These are phyloP conservation scores for Acronicta psi DNA, from an alignment of 2,888 invertebrate species.

Conservation along the genomic window DNA sequence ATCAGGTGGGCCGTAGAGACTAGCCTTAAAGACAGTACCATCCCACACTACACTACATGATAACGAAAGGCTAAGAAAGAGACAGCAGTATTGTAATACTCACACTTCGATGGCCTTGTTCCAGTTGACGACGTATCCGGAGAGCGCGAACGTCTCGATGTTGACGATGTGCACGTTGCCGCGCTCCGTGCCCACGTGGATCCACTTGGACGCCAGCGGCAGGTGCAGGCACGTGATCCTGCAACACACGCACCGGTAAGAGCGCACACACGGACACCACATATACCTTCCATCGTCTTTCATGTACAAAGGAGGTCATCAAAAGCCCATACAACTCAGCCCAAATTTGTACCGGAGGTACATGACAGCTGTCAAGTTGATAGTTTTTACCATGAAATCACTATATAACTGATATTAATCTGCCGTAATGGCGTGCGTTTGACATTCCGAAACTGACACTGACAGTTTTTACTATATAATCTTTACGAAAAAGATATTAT, in stretches of 20 bases:
- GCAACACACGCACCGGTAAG: conserved; percentile 43
- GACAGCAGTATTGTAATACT: conserved; percentile 83
- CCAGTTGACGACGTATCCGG: conserved; percentile 99
- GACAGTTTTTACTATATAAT: too few relatives aligned
- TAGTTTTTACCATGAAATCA: too few relatives aligned
- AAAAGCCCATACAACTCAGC: too few relatives aligned
- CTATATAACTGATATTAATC: too few relatives aligned
- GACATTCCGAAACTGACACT: too few relatives aligned
- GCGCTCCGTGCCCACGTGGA: conserved; percentile 99
- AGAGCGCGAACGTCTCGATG: conserved; percentile 98
- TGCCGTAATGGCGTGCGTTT: too few relatives aligned
- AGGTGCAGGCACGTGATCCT: conserved; percentile 98
- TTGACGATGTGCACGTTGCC: conserved; percentile 99
- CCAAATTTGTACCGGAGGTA: too few relatives aligned
- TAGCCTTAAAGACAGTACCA: background rate
- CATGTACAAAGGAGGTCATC: too few relatives aligned
- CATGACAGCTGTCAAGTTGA: too few relatives aligned
- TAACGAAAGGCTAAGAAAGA: background rate
- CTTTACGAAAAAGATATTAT: too few relatives aligned
- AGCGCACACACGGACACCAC: background rate
- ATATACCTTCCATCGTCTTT: too few relatives aligned
- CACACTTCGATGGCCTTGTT: conserved; percentile 99
- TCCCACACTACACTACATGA: background rate
- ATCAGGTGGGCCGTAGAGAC: too few relatives aligned
- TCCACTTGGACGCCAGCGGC: conserved; percentile 99